Conservation (phyloP, 2,113 vertebrate species). For the Sphaerodactylus townsendi region DNA sequence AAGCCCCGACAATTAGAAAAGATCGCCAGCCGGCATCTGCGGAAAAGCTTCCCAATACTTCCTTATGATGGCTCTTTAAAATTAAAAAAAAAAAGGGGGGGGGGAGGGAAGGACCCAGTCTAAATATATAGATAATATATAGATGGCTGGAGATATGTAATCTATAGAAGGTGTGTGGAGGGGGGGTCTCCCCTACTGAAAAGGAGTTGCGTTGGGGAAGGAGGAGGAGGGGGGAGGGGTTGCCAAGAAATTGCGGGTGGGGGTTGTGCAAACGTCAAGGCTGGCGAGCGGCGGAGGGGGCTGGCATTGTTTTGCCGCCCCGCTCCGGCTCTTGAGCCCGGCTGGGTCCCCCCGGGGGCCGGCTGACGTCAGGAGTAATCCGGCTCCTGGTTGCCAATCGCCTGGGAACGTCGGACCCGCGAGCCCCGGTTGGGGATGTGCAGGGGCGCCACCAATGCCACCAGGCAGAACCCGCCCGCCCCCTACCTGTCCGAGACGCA, state of each 20-base stretch:
- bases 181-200: conserved; percentile 44
- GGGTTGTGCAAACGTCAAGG: conserved; percentile 69
- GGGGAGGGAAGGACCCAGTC: too few species aligned
- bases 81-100: neutral
- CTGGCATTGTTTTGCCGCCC: conserved; percentile 86
- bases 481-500: too few species aligned
- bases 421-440: too few species aligned
- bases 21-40: conserved; percentile 77
- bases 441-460: too few species aligned
- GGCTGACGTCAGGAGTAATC: conserved; percentile 96
- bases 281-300: conserved; percentile 86
- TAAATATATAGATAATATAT: conserved; percentile 38
- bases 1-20: conserved; percentile 84
- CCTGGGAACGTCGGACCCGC: conserved; percentile 73
- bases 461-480: neutral
- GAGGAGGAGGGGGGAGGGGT: conserved; percentile 11
- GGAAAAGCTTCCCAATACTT: conserved; percentile 75
- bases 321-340: conserved; percentile 90
- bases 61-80: conserved; percentile 32
- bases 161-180: neutral
- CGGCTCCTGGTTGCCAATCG: conserved; percentile 84
- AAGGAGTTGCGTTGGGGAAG: conserved; percentile 80
- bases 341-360: conserved; percentile 89
- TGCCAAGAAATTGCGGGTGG: conserved; percentile 23
- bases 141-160: neutral